Conservation (phyloP, 2,888 invertebrate species). For the Physocephala rufipes region DNA sequence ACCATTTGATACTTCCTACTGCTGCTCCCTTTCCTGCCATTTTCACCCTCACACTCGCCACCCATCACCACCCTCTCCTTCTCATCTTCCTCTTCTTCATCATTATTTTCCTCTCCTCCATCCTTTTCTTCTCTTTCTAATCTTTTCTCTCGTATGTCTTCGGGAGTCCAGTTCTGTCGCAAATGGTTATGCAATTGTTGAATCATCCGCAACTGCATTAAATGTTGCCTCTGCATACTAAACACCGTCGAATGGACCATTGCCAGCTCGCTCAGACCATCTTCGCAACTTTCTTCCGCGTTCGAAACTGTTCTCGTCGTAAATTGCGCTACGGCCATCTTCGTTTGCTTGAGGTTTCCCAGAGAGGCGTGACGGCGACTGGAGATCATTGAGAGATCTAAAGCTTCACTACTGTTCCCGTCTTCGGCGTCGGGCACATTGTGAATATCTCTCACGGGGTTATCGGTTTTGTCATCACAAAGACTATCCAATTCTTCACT, state of each 20-base stretch:
- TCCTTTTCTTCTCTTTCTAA: constrained; percentile 40
- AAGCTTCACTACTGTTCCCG: constrained; percentile 58
- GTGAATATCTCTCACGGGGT: background rate
- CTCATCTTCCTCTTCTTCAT: constrained; percentile 21
- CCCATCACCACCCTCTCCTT: too few relatives aligned
- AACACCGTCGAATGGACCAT: constrained; percentile 91
- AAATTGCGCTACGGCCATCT: constrained; percentile 81
- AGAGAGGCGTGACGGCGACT: constrained; percentile 79
- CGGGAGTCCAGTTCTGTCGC: constrained; percentile 49
- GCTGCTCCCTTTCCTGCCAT: too few relatives aligned
- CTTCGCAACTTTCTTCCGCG: constrained; percentile 76
- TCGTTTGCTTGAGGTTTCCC: constrained; percentile 93
- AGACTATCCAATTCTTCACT: constrained; percentile 20
- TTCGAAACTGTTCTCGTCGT: constrained; percentile 87
- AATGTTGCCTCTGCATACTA: constrained; percentile 94
- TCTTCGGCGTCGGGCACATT: constrained; percentile 36
- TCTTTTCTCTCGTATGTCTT: too few relatives aligned
- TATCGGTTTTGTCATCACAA: constrained; percentile 11
- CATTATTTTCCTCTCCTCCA: constrained; percentile 36
- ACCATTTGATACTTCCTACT: too few relatives aligned
- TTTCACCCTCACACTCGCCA: too few relatives aligned
- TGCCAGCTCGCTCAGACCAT: constrained; percentile 83
- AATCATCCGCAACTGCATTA: constrained; percentile 92
- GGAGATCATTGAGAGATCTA: constrained; percentile 60
- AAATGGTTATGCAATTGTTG: constrained; percentile 93